Evolutionary conservation across 2,888 invertebrate species (phyloP).

Genomic region (Eurytoma adleriae): DNA sequence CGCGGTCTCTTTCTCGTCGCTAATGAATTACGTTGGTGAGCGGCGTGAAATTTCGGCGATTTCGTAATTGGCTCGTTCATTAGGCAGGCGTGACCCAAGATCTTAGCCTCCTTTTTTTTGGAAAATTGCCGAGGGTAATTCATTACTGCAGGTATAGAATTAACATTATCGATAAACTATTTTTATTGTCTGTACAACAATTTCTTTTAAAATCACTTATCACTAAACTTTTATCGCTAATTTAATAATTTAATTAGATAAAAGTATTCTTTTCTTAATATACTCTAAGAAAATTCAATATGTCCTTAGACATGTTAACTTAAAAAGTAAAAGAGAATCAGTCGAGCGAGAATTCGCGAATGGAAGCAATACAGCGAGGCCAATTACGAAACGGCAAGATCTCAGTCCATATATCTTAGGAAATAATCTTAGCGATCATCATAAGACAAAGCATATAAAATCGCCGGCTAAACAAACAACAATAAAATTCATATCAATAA

Average conservation of each 20-base stretch:
- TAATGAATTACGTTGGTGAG: constrained; percentile 67
- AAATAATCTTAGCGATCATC: constrained; percentile 38
- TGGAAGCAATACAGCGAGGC: constrained; percentile 26
- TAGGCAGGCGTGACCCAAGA: constrained; percentile 29
- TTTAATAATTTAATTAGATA: too few relatives aligned
- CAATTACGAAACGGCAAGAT: constrained; percentile 40
- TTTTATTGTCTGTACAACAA: too few relatives aligned
- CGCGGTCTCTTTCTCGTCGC: constrained; percentile 59
- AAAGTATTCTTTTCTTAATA: too few relatives aligned
- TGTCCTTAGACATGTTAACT: too few relatives aligned
- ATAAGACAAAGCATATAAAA: constrained; percentile 35
- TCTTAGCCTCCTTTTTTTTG: neutral
- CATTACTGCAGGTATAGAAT: neutral
- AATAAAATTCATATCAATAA: constrained; percentile 55
- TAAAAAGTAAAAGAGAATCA: neutral
- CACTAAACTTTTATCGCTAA: too few relatives aligned
- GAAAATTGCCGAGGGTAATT: neutral
- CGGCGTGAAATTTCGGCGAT: constrained; percentile 70
- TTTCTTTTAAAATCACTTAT: too few relatives aligned
- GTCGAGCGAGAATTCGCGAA: neutral
- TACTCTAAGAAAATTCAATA: too few relatives aligned
- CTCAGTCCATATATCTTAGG: constrained; percentile 41
- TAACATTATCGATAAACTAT: too few relatives aligned
- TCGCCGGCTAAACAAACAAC: constrained; percentile 41
- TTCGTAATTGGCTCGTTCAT: constrained; percentile 71